Conservation (phyloP, 2,888 invertebrate species). For the Euclidia mi region DNA sequence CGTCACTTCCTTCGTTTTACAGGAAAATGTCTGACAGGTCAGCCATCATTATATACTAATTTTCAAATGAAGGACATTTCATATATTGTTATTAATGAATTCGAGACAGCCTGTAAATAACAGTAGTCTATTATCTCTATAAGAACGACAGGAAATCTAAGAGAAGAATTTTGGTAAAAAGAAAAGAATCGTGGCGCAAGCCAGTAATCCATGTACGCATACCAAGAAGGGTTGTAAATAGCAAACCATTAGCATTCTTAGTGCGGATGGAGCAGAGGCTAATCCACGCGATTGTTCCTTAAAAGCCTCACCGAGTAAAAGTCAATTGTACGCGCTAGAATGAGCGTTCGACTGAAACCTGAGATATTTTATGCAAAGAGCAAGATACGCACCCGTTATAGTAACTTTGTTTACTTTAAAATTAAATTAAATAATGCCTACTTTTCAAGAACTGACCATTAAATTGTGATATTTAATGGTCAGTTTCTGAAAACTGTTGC, state of each 20-base stretch:
- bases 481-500: too few species aligned
- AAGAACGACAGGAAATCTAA: background rate
- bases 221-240: constrained; percentile 55
- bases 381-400: constrained; percentile 2
- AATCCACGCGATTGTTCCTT: constrained; percentile 71
- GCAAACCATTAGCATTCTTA: constrained; percentile 66
- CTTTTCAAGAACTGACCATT: too few species aligned
- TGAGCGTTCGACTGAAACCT: constrained; percentile 42
- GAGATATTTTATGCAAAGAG: constrained; percentile 10
- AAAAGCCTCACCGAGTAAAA: constrained; percentile 66
- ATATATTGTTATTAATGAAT: too few species aligned
- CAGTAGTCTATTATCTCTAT: too few species aligned
- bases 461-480: too few species aligned
- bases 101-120: too few species aligned
- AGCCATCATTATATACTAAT: too few species aligned
- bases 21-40: too few species aligned
- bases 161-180: constrained; percentile 23
- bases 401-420: too few species aligned
- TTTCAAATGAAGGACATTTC: too few species aligned
- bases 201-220: constrained; percentile 46
- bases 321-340: constrained; percentile 63
- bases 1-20: too few species aligned
- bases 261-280: constrained; percentile 57
- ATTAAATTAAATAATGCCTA: too few species aligned
- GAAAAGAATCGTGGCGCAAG: constrained; percentile 43